These are phyloP conservation scores for Plecotus auritus DNA, from an alignment of 2,113 vertebrate genomes.

Conservation along the genomic window DNA sequence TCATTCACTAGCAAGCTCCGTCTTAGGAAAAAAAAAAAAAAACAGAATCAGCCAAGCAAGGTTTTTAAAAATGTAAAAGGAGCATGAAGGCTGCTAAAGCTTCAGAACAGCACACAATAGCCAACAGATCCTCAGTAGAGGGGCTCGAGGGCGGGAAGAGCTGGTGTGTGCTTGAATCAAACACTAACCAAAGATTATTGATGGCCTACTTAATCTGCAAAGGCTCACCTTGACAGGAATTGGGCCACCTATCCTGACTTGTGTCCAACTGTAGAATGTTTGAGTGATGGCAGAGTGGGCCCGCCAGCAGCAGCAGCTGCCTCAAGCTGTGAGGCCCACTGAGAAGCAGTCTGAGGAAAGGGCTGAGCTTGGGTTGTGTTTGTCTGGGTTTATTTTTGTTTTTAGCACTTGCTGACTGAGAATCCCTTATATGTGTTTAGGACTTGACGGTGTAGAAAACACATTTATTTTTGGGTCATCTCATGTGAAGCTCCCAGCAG, in stretches of 20 bases:
- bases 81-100: not conserved
- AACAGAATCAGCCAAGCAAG: not conserved
- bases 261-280: not conserved
- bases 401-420: conserved; percentile 17
- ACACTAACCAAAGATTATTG: conserved; percentile 42
- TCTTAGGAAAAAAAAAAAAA: not conserved
- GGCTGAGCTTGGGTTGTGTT: not conserved
- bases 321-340: not conserved
- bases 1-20: not conserved
- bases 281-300: not conserved
- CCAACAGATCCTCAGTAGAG: not conserved
- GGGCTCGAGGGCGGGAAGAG: not conserved
- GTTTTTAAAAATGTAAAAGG: not conserved
- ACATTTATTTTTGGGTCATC: conserved; percentile 8
- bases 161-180: not conserved
- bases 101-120: not conserved
- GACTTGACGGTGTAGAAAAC: not conserved
- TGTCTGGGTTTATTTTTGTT: not conserved
- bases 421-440: not conserved
- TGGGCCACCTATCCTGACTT: conserved; percentile 35
- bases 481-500: not conserved
- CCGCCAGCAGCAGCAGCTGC: conserved; percentile 31
- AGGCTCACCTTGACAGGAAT: conserved; percentile 49
- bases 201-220: conserved; percentile 31
- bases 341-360: not conserved